Conservation (phyloP, 64 coral and sea anemone species). For the Catalaphyllia jardinei region DNA sequence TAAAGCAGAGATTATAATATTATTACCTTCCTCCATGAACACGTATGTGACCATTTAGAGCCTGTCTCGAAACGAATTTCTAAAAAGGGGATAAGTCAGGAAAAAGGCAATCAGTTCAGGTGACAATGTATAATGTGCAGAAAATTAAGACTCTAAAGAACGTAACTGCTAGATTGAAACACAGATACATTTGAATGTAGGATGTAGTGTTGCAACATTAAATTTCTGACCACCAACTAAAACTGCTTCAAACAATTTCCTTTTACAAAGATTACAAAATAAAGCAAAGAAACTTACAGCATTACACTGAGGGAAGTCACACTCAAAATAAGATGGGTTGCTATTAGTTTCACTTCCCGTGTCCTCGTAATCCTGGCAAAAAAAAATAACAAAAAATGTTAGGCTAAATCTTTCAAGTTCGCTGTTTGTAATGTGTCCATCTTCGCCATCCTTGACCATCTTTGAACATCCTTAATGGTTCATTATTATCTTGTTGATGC, state of each 20-base stretch:
- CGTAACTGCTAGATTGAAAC: too few species aligned
- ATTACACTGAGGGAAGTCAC: constrained; percentile 98
- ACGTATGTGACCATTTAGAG: constrained; percentile 97
- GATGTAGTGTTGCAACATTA: too few species aligned
- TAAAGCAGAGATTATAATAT: neutral
- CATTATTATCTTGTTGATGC: too few species aligned
- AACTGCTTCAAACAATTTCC: neutral
- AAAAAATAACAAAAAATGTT: neutral
- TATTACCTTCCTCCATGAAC: constrained; percentile 97
- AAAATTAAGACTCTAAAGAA: too few species aligned
- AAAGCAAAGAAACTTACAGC: constrained; percentile 70
- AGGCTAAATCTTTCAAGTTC: too few species aligned
- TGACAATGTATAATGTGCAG: too few species aligned
- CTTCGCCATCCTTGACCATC: too few species aligned
- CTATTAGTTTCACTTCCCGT: constrained; percentile 95
- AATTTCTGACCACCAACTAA: neutral
- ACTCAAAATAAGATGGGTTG: constrained; percentile 93
- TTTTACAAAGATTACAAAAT: neutral
- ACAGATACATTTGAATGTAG: too few species aligned
- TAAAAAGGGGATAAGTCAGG: constrained; percentile 35
- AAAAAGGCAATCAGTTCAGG: neutral
- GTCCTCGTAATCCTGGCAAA: constrained; percentile 79
- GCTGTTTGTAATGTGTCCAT: too few species aligned
- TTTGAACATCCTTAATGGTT: too few species aligned
- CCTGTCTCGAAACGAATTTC: constrained; percentile 99